phyloP scores from a whole-genome alignment of 2,888 invertebrate genomes.

The Osmoderma eremita region DNA sequence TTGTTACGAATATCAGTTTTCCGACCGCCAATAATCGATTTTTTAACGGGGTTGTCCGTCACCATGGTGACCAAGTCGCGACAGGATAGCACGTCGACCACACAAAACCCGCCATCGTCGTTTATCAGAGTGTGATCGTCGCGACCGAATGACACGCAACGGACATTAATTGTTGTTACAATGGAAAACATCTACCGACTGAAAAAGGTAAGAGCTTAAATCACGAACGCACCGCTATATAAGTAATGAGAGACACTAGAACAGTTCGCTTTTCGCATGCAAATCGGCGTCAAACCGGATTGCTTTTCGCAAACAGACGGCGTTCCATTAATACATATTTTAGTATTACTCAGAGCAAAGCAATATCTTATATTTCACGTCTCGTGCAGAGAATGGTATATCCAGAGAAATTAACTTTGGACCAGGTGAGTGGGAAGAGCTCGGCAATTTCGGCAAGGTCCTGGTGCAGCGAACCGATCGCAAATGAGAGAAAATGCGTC shows the following conservation, averaged over 20 bases:
- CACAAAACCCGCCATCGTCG: constrained; percentile 27
- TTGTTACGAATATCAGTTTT: too few relatives aligned
- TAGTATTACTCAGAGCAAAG: too few relatives aligned
- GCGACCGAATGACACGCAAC: constrained; percentile 58
- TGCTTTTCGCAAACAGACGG: not conserved
- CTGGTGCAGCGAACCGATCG: constrained; percentile 60
- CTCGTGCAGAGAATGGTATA: constrained; percentile 62
- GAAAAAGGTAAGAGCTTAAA: constrained; percentile 59
- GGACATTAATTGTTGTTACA: constrained; percentile 58
- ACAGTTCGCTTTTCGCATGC: constrained; percentile 28
- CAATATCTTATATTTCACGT: constrained; percentile 29
- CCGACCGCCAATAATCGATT: too few relatives aligned
- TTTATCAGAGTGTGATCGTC: constrained; percentile 42
- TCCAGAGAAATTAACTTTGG: constrained; percentile 60
- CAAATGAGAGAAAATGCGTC: constrained; percentile 50
- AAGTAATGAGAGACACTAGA: constrained; percentile 8
- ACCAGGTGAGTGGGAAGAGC: constrained; percentile 56
- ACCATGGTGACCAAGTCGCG: too few relatives aligned
- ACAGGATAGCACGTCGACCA: constrained; percentile 1
- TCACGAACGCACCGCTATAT: constrained; percentile 40
- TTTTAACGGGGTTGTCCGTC: too few relatives aligned
- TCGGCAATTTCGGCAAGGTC: constrained; percentile 54
- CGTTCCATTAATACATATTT: not conserved
- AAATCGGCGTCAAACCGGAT: constrained; percentile 6
- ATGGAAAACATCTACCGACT: constrained; percentile 63